phyloP scores from a whole-genome alignment of 1,140 invertebrate species.

The Leptinotarsa defecta region DNA sequence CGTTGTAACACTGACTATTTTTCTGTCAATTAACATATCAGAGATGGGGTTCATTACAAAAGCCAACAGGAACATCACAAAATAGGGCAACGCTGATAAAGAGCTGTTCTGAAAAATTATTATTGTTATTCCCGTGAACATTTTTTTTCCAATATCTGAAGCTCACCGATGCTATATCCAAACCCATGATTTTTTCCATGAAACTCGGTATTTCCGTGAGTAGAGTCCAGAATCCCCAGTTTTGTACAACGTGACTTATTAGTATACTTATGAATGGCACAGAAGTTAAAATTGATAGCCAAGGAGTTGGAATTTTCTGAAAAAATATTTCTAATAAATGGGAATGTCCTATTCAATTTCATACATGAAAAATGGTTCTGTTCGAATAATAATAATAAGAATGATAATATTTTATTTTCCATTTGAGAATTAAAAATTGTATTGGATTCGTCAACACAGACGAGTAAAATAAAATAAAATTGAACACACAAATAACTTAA shows the following conservation, averaged over 20 bases:
- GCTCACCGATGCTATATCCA: slow-evolving; percentile 60
- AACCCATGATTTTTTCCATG: slow-evolving; percentile 78
- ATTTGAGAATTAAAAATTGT: no score
- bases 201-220: slow-evolving; percentile 91
- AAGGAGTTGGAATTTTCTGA: slow-evolving; percentile 65
- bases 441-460: no score
- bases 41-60: slow-evolving; percentile 67
- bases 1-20: slow-evolving; percentile 59
- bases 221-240: slow-evolving; percentile 92
- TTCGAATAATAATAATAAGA: no score
- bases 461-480: no score
- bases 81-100: slow-evolving; percentile 78
- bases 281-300: slow-evolving; percentile 76
- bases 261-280: slow-evolving; percentile 82
- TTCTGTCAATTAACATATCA: slow-evolving; percentile 65
- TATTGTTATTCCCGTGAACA: neutral
- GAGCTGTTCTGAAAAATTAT: slow-evolving; percentile 69
- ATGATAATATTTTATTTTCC: no score
- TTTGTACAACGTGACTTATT: slow-evolving; percentile 82
- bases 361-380: no score
- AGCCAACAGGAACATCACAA: slow-evolving; percentile 71
- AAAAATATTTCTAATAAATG: slow-evolving; percentile 12
- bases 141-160: neutral
- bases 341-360: no score
- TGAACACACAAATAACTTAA: no score